Base-by-base conservation (phyloP, 2,797 vertebrate species). In the Galaxias olidus region DNA sequence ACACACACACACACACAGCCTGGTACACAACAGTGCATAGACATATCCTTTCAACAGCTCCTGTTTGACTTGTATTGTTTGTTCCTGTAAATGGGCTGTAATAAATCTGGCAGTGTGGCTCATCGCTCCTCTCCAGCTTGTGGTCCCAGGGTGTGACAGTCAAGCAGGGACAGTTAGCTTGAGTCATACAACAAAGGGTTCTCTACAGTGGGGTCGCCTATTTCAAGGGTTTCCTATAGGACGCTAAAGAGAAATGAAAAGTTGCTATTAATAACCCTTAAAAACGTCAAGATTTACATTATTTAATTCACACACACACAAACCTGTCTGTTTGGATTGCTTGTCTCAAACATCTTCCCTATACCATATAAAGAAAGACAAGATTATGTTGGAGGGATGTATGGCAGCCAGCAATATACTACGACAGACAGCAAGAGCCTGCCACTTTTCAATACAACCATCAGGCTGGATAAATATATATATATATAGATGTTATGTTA, bases 21-120 rank as follows among this genome's bases (percentile, higher is more conserved):
- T 15, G 12, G 40, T 14, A 52, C 40, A 14, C 8, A 19, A 51
- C 30, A 50, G 41, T 47, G 50, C 59, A n/a, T n/a, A 30, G 9
- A 60, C 30, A 10, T 18, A 10, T 14, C 30, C 12, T 17, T 47
- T 41, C 13, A 13, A n/a, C 9, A 41, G 15, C 30, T 41, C 40
- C 30, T 59, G 63, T 72, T 67, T n/a, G 47, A 56, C 56, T 62
- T 8, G 57, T 44, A 13, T n/a, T 42, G 19, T 48, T n/a, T 42
- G 19, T 48, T 8, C 1, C 9, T 58, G 4, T 64, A 50, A 50
- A 66, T 69, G 46, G 66, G n/a, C 18, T 0, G 9, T 4, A 8
- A 66, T 81, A 72, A 80, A 53, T 85, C 77, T 77, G 10, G 1
- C 15, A 57, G 50, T 20, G 42, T 20, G 46, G 48, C 48, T 15